Percentiles rank a stretch among this genome's conserved stretches.
phyloP scores from a whole-genome alignment of 2,888 invertebrate genomes.

The Zonitis immaculata region DNA sequence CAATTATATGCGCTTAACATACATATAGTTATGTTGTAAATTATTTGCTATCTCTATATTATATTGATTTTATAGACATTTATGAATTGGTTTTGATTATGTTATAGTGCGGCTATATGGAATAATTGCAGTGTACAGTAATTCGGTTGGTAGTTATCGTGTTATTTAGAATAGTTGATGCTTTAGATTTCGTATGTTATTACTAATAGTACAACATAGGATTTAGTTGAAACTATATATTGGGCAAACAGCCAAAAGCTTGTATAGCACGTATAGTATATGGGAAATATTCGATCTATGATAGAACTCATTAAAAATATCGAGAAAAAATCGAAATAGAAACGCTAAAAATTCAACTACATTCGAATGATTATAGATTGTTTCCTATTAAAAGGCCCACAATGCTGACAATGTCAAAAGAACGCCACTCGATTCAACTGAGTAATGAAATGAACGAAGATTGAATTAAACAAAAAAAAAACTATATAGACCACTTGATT shows the following conservation, averaged over 20 bases:
- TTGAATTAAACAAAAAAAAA: too few relatives aligned
- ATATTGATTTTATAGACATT: slow-evolving; percentile 1
- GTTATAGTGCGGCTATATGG: neutral
- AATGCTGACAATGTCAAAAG: too few relatives aligned
- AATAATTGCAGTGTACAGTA: slow-evolving; percentile 2
- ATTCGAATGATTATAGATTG: too few relatives aligned
- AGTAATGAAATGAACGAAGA: too few relatives aligned
- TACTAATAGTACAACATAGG: slow-evolving; percentile 2
- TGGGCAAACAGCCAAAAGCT: slow-evolving; percentile 4
- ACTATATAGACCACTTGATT: too few relatives aligned
- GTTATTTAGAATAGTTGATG: neutral
- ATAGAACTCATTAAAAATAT: too few relatives aligned
- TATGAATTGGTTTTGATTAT: neutral
- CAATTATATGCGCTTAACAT: too few relatives aligned
- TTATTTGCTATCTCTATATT: neutral
- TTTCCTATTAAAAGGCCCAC: too few relatives aligned
- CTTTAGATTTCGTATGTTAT: slow-evolving; percentile 1
- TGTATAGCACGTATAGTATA: neutral
- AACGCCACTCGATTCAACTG: too few relatives aligned
- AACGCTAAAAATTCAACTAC: too few relatives aligned
- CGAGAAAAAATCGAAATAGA: too few relatives aligned
- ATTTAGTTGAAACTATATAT: neutral
- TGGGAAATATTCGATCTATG: too few relatives aligned
- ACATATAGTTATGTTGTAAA: neutral
- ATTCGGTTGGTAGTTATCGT: slow-evolving; percentile 3